Conservation (phyloP, 1,140 invertebrate genomes). For the Nasonia vitripennis region DNA sequence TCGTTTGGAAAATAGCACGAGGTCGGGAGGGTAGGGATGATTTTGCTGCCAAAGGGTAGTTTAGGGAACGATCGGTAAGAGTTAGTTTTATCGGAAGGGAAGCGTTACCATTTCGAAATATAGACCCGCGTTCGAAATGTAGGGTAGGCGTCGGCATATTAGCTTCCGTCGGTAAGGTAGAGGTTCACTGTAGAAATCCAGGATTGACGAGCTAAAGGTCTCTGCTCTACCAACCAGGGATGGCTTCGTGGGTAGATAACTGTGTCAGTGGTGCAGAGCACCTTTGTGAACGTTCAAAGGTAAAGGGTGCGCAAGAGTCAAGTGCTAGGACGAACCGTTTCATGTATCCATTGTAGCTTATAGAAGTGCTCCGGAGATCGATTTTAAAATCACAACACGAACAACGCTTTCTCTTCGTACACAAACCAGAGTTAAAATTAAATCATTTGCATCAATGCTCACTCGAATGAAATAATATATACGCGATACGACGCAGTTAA, state of each 20-base stretch:
- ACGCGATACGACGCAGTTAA: neutral
- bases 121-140: neutral
- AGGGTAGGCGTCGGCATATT: neutral
- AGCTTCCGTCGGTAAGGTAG: conserved; percentile 26
- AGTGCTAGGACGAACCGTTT: neutral
- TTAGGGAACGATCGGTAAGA: neutral
- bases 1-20: neutral
- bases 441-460: neutral
- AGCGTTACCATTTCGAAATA: neutral
- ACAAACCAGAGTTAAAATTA: neutral
- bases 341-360: too few relatives aligned
- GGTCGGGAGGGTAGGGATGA: neutral
- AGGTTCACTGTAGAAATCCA: neutral
- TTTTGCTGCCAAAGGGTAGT: neutral
- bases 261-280: neutral
- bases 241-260: neutral
- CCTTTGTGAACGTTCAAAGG: neutral
- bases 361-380: too few relatives aligned
- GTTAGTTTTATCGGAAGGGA: neutral
- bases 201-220: neutral
- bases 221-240: conserved; percentile 16
- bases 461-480: neutral
- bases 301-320: neutral
- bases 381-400: too few relatives aligned
- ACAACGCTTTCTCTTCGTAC: neutral